Evolutionary conservation across 2,888 invertebrate species (phyloP).

Genomic region (Drosophila flavopinicola): DNA sequence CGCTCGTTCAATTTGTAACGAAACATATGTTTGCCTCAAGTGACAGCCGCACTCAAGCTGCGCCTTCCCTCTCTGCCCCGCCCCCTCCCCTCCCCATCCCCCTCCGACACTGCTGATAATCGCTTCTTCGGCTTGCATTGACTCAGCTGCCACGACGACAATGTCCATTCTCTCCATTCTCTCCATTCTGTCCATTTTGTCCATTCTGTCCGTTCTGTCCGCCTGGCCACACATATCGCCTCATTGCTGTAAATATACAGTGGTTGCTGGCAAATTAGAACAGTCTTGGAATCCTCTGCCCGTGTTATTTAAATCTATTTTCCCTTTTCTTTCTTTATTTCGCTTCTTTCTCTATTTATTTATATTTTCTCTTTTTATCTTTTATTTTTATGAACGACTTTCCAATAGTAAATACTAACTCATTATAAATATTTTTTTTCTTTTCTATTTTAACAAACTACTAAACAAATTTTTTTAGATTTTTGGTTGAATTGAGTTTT

Average conservation of each 20-base stretch:
- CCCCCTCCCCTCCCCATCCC: neutral
- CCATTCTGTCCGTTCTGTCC: neutral
- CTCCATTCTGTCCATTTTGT: no score
- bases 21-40: slow-evolving; percentile 75
- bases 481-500: no score
- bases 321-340: no score
- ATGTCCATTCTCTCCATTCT: neutral
- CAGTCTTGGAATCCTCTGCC: no score
- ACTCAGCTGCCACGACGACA: slow-evolving; percentile 22
- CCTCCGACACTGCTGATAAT: slow-evolving; percentile 36
- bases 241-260: neutral
- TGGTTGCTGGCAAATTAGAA: neutral
- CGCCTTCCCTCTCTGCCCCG: neutral
- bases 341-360: no score
- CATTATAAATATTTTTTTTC: no score
- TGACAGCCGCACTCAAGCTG: slow-evolving; percentile 71
- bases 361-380: no score
- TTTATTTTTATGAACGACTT: neutral
- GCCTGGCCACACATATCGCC: neutral
- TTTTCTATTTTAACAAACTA: no score
- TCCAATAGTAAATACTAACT: no score
- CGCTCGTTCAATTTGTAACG: slow-evolving; percentile 70
- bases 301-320: no score
- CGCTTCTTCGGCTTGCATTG: slow-evolving; percentile 14
- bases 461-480: no score